A percentile compares a stretch with the other conserved stretches of the same genome.
Evolutionary conservation across 2,113 vertebrate species (phyloP).

Genomic region (Podilymbus podiceps): DNA sequence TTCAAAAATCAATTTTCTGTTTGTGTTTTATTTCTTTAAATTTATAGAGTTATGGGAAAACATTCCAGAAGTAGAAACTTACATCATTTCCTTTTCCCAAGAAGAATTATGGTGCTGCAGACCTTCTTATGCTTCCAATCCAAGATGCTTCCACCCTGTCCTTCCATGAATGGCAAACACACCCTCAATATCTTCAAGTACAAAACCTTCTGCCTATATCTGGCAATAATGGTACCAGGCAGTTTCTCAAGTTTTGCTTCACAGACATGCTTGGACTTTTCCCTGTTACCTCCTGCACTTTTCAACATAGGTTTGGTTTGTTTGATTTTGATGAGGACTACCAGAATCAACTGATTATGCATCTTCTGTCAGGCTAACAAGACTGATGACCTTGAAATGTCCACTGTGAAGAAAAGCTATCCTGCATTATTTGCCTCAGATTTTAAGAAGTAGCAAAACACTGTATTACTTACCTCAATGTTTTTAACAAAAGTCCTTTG

Average conservation of each 20-base stretch:
- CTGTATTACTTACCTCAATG: neutral
- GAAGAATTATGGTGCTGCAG: conserved; percentile 26
- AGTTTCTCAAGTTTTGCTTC: neutral
- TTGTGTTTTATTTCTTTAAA: conserved; percentile 62
- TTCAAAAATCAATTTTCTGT: conserved; percentile 63
- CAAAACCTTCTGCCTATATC: neutral
- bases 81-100: conserved; percentile 50
- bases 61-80: conserved; percentile 50
- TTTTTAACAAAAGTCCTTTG: neutral
- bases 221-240: neutral
- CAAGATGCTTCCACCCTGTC: neutral
- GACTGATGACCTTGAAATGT: conserved; percentile 7
- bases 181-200: neutral
- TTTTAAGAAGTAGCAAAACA: neutral
- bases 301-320: neutral
- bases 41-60: conserved; percentile 33
- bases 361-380: neutral
- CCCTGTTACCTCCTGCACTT: neutral
- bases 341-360: neutral
- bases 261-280: neutral
- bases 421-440: neutral
- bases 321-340: neutral
- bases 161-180: neutral
- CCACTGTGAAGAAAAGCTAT: neutral
- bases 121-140: neutral